Percentiles rank a stretch among this genome's conserved stretches.
phyloP scores from a whole-genome alignment of 2,797 vertebrate species.

The Artibeus jamaicensis region DNA sequence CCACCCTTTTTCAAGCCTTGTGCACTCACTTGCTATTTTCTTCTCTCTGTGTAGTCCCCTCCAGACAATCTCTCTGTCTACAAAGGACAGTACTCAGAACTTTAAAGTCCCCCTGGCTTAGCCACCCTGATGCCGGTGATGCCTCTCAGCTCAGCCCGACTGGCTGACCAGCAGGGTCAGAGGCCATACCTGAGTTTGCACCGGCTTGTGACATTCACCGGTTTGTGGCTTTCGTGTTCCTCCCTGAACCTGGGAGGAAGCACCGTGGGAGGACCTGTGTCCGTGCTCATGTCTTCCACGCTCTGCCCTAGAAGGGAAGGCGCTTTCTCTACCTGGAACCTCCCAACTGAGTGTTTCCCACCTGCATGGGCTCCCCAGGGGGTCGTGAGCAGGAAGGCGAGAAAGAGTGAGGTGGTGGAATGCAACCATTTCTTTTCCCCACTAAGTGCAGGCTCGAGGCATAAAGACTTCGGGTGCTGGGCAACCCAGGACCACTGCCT shows the following conservation, averaged over 20 bases:
- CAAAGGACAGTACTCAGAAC: not conserved
- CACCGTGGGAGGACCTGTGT: rapidly evolving
- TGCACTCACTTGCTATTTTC: not conserved
- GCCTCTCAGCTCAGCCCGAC: rapidly evolving
- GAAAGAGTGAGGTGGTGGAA: rapidly evolving
- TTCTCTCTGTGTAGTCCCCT: not conserved
- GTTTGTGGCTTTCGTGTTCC: not conserved
- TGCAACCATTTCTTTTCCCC: not conserved
- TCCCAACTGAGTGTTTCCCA: not conserved
- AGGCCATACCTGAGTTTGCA: rapidly evolving
- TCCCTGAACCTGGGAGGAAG: not conserved
- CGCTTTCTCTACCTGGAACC: not conserved
- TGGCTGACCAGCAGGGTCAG: rapidly evolving
- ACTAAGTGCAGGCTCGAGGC: not conserved
- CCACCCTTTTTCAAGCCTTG: no score
- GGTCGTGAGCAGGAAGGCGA: not conserved
- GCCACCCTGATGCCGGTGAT: rapidly evolving
- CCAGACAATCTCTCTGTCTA: not conserved
- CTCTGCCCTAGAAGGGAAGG: not conserved
- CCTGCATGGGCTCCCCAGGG: not conserved
- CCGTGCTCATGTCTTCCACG: not conserved
- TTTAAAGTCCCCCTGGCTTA: not conserved
- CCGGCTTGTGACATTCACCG: rapidly evolving
- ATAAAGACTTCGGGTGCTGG: not conserved
- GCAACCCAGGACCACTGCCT: not conserved